Percentiles rank a stretch among this genome's conserved stretches.
Conservation (phyloP, 1,140 invertebrate genomes). For the Drosophila biarmipes region DNA sequence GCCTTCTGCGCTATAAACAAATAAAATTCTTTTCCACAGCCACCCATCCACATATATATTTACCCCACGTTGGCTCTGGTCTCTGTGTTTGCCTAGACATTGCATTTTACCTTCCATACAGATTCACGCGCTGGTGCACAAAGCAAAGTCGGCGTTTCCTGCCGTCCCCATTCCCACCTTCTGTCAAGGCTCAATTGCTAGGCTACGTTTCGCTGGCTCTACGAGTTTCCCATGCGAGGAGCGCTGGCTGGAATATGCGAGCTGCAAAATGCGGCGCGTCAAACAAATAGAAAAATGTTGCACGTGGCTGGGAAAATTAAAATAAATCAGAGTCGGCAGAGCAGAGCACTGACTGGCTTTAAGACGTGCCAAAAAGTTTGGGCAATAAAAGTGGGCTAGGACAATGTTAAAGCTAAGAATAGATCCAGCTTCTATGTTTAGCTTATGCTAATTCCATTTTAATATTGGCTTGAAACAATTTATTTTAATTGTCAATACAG, state of each 20-base stretch:
- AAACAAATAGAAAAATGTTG: conserved; percentile 66
- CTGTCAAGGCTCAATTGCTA: conserved; percentile 54
- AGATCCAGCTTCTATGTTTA: too few species aligned
- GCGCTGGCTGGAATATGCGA: conserved; percentile 29
- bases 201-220: conserved; percentile 54
- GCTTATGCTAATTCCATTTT: too few species aligned
- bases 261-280: conserved; percentile 39
- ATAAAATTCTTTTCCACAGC: conserved; percentile 49
- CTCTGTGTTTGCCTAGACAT: conserved; percentile 63
- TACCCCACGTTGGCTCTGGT: conserved; percentile 13
- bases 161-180: conserved; percentile 3
- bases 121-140: conserved; percentile 76
- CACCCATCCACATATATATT: conserved; percentile 13
- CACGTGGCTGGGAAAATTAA: conserved; percentile 56
- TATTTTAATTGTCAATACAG: too few species aligned
- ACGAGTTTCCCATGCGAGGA: conserved; percentile 27
- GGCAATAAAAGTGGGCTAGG: neutral
- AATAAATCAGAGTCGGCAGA: conserved; percentile 24
- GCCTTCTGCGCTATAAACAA: conserved; percentile 69
- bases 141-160: conserved; percentile 76
- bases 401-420: too few species aligned
- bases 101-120: conserved; percentile 58
- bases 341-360: neutral
- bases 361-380: conserved; percentile 2
- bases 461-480: too few species aligned